Conservation (phyloP, 64 coral and sea anemone genomes). For the Stichodactyla helianthus region DNA sequence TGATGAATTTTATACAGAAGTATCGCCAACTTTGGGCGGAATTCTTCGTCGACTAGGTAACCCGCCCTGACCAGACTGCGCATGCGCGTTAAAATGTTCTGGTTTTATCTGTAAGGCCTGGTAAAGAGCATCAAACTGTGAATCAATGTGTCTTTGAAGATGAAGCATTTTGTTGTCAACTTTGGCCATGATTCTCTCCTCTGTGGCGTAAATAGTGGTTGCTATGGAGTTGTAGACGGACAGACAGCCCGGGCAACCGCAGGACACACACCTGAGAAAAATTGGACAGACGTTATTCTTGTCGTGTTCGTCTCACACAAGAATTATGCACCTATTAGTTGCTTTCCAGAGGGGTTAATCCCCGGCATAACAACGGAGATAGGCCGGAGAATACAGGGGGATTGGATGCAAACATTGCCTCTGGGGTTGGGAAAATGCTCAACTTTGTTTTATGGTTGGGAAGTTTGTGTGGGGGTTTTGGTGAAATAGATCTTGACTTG, state of each 20-base stretch:
- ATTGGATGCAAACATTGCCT: too few species aligned
- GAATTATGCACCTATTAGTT: too few species aligned
- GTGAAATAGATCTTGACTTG: too few species aligned
- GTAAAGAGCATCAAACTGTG: constrained; percentile 63
- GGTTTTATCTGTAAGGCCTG: constrained; percentile 43
- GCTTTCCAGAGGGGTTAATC: too few species aligned
- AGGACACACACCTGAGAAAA: constrained; percentile 62
- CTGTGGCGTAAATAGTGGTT: constrained; percentile 86
- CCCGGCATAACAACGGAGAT: too few species aligned
- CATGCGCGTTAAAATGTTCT: constrained; percentile 31
- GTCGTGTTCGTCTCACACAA: too few species aligned
- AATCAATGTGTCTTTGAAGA: constrained; percentile 70
- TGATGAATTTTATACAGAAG: neutral
- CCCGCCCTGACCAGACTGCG: neutral
- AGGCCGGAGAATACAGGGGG: too few species aligned
- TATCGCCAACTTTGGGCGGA: neutral
- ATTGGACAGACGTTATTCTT: neutral
- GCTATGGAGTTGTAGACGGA: constrained; percentile 94
- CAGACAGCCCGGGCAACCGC: constrained; percentile 92
- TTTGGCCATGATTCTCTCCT: constrained; percentile 85
- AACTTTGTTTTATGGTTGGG: too few species aligned
- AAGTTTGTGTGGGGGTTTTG: too few species aligned
- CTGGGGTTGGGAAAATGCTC: too few species aligned
- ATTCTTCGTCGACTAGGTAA: constrained; percentile 1
- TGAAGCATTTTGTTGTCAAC: constrained; percentile 77